Evolutionary conservation across 2,888 invertebrate species (phyloP).

Genomic region (Coleophora flavipennella): DNA sequence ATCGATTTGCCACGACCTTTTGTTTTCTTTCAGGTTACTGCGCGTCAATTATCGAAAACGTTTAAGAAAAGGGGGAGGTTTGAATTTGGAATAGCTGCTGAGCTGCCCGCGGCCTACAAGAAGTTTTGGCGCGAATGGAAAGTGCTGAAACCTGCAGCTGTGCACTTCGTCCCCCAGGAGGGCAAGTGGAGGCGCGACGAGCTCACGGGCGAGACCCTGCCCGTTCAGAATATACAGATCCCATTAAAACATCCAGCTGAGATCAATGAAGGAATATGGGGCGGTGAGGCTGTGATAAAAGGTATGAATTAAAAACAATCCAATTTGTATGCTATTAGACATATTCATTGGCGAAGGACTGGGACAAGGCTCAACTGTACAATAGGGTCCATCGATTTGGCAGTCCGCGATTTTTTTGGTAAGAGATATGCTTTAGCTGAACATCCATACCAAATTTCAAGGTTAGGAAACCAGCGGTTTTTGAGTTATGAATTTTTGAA

Average conservation of each 20-base stretch:
- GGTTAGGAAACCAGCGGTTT: too few relatives aligned
- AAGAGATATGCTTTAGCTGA: too few relatives aligned
- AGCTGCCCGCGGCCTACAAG: slow-evolving; percentile 84
- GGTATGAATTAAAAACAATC: too few relatives aligned
- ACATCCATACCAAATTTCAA: too few relatives aligned
- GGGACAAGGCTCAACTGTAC: too few relatives aligned
- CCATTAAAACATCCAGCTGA: slow-evolving; percentile 85
- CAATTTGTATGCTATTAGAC: too few relatives aligned
- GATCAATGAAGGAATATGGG: slow-evolving; percentile 91
- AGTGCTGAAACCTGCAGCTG: slow-evolving; percentile 73
- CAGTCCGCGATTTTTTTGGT: too few relatives aligned
- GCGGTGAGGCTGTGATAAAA: slow-evolving; percentile 94
- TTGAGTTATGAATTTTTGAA: too few relatives aligned
- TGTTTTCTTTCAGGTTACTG: slow-evolving; percentile 50
- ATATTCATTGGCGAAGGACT: too few relatives aligned
- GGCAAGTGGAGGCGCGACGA: slow-evolving; percentile 82
- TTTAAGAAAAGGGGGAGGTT: slow-evolving; percentile 69
- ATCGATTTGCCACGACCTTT: slow-evolving; percentile 30
- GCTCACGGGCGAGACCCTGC: slow-evolving; percentile 79
- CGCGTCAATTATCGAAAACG: slow-evolving; percentile 60
- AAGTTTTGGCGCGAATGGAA: slow-evolving; percentile 93
- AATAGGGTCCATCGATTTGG: too few relatives aligned
- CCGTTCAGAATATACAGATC: slow-evolving; percentile 83
- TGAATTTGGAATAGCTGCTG: slow-evolving; percentile 77
- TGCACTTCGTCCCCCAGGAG: slow-evolving; percentile 80